A percentile compares a stretch with the other conserved stretches of the same genome.
phyloP scores from a whole-genome alignment of 2,113 vertebrate genomes.

The Aviceda subcristata region DNA sequence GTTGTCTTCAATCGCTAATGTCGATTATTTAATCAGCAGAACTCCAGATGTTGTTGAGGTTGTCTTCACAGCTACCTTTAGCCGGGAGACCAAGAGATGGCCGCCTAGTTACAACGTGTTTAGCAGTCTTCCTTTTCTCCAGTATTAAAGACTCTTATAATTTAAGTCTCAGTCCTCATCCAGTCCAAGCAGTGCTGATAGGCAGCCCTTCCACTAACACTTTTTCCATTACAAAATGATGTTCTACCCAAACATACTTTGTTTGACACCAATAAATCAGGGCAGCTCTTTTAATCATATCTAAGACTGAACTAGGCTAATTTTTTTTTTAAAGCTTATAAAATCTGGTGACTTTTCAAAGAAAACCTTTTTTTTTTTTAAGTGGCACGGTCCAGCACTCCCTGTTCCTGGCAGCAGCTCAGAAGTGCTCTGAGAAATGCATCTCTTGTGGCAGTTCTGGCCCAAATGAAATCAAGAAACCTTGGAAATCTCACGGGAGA shows the following conservation, averaged over 20 bases:
- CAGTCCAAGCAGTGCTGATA: background rate
- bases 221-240: slow-evolving; percentile 31
- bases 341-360: slow-evolving; percentile 49
- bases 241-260: slow-evolving; percentile 16
- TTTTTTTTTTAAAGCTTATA: slow-evolving; percentile 18
- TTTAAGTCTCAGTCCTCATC: background rate
- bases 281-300: background rate
- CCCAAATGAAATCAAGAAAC: slow-evolving; percentile 14
- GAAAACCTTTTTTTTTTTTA: background rate
- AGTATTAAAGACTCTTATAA: background rate
- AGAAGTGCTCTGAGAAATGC: slow-evolving; percentile 6
- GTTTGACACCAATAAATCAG: slow-evolving; percentile 40
- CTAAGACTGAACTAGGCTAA: background rate
- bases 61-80: background rate
- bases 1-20: too few relatives aligned
- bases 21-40: background rate
- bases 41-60: background rate
- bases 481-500: slow-evolving; percentile 20
- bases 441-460: slow-evolving; percentile 23
- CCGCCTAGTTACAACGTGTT: background rate
- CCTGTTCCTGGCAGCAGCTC: slow-evolving; percentile 49
- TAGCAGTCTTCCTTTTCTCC: background rate
- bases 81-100: background rate
- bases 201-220: background rate
- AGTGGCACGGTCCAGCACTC: slow-evolving; percentile 23